Evolutionary conservation across 2,113 vertebrate genomes (phyloP), one percentile per base, ranked within the genome.

Genomic region (Phalacrocorax brasilianus): DNA sequence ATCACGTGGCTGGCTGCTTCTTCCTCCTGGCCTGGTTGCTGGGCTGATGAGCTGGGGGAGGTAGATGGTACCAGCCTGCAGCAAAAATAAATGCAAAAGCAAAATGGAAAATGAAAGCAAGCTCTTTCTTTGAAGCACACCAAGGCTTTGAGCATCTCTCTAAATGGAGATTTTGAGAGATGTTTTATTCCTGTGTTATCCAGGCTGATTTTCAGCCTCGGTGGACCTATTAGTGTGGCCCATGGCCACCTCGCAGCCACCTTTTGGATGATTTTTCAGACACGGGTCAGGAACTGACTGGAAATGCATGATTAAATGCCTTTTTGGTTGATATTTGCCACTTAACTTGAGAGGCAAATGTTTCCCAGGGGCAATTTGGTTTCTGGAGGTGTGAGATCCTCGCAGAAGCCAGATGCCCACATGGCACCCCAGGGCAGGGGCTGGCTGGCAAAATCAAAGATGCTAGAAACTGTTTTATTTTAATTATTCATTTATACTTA

Each of bases 361-460:
- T 87, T 84, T 91, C 55, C 32, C 32, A 35, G 59, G 50, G 53
- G 11, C 56, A 26, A 9, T 49, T 81, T 77, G 55, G 44, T 66
- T 72, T 83, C 86, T 73, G 67, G 86, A 91, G 49, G 20, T 42
- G 16, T n/a, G 72, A 71, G 62, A 35, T 53, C 28, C 67, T 53
- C 0, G 0, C 49, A 77, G 76, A 70, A 86, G 14, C 15, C 2
- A 2, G 49, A 59, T 89, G 58, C n/a, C n/a, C 6, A 1, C 12
- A 8, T 40, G 47, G 38, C 45, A 44, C 47, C 12, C 12, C 40
- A 22, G 67, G 44, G 22, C 58, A 24, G 35, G 42, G 26, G 27
- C 63, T 61, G 53, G 4, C 23, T 80, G 53, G 40, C 72, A 79
- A 56, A 79, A 26, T 13, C 40, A 13, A 13, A 14, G 22, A 22